Conservation (phyloP, 2,113 vertebrate genomes). For the Pyxicephalus adspersus region DNA sequence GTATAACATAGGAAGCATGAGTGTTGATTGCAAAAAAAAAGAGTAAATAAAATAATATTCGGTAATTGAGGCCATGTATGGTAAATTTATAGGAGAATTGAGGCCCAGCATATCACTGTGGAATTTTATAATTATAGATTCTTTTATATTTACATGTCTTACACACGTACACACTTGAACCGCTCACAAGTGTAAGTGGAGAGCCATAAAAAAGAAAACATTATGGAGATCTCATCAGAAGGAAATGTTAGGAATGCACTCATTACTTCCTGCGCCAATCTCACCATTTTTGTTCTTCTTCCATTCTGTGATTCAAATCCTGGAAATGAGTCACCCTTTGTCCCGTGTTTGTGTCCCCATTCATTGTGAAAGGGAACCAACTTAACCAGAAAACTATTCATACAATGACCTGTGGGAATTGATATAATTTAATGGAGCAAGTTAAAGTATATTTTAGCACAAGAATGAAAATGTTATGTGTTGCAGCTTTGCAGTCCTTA, state of each 20-base stretch:
- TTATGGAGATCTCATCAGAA: neutral
- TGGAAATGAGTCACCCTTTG: neutral
- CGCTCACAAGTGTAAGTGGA: neutral
- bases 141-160: neutral
- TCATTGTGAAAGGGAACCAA: too few species aligned
- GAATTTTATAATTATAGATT: neutral
- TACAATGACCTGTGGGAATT: too few species aligned
- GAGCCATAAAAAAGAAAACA: neutral
- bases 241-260: slow-evolving; percentile 33
- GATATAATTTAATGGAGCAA: too few species aligned
- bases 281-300: slow-evolving; percentile 17
- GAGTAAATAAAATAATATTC: too few species aligned
- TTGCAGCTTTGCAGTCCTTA: too few species aligned
- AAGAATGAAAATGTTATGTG: too few species aligned
- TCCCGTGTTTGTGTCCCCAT: neutral
- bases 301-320: slow-evolving; percentile 33
- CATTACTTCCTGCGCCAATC: slow-evolving; percentile 6
- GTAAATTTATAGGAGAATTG: neutral
- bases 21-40: too few species aligned
- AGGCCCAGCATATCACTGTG: neutral
- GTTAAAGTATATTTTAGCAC: too few species aligned
- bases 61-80: too few species aligned
- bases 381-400: too few species aligned
- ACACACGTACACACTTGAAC: neutral
- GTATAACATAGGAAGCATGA: too few species aligned